A percentile compares a stretch with the other conserved stretches of the same genome.
These are phyloP conservation scores for Perithous albicinctus DNA, from an alignment of 2,888 invertebrate genomes.

Conservation along the genomic window DNA sequence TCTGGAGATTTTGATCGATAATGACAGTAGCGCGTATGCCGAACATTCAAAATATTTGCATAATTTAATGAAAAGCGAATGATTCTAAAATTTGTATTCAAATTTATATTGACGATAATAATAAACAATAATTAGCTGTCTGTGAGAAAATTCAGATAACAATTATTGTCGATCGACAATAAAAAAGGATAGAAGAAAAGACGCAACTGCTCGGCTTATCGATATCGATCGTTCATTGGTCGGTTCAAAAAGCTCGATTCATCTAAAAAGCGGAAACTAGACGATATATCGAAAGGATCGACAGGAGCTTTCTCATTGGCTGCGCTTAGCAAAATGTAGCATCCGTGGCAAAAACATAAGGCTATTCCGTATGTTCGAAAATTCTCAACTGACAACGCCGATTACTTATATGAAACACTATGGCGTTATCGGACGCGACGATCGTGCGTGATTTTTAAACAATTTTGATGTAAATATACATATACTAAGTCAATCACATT, in stretches of 20 bases:
- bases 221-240: constrained; percentile 12
- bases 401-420: constrained; percentile 4
- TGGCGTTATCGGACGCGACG: constrained; percentile 28
- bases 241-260: constrained; percentile 37
- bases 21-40: no score
- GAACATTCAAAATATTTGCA: no score
- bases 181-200: constrained; percentile 29
- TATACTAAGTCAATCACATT: no score
- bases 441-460: neutral
- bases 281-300: no score
- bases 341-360: constrained; percentile 3
- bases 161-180: no score
- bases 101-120: no score
- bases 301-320: constrained; percentile 4
- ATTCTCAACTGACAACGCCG: constrained; percentile 24
- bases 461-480: constrained; percentile 4
- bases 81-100: no score
- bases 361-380: constrained; percentile 1
- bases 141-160: no score
- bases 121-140: no score
- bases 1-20: no score
- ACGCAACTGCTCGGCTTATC: neutral
- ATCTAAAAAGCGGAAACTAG: constrained; percentile 36
- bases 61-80: no score
- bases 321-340: neutral